Conservation (phyloP, 2,113 vertebrate genomes). For the Ceyx cyanopectus region DNA sequence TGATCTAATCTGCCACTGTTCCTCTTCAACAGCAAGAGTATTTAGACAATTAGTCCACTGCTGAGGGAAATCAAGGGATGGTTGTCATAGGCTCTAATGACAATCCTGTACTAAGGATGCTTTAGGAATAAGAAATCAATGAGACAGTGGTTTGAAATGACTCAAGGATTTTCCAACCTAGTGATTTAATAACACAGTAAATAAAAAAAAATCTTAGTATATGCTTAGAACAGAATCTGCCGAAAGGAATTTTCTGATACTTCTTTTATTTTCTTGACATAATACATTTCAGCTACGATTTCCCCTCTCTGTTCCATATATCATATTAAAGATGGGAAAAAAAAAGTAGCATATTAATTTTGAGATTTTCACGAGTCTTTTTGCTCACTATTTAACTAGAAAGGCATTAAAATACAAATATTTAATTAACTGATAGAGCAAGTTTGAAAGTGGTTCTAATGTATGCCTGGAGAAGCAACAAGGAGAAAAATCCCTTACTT, state of each 20-base stretch:
- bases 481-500: slow-evolving; percentile 9
- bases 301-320: not conserved
- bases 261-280: slow-evolving; percentile 35
- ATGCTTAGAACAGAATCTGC: slow-evolving; percentile 29
- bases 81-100: not conserved
- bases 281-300: not conserved
- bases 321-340: not conserved
- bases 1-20: not conserved
- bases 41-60: not conserved
- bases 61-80: not conserved
- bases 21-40: not conserved
- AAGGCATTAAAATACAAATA: slow-evolving; percentile 47
- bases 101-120: not conserved
- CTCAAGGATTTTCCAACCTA: slow-evolving; percentile 18
- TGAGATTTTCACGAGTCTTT: not conserved
- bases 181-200: not conserved
- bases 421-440: slow-evolving; percentile 16
- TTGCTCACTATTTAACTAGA: not conserved
- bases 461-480: not conserved
- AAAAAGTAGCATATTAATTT: not conserved
- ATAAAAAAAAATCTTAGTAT: slow-evolving; percentile 22
- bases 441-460: not conserved
- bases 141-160: slow-evolving; percentile 44
- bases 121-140: slow-evolving; percentile 42
- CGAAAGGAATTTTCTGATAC: slow-evolving; percentile 35